Evolutionary conservation across 2,888 invertebrate genomes (phyloP).

Genomic region (Pemphredon lugubris): DNA sequence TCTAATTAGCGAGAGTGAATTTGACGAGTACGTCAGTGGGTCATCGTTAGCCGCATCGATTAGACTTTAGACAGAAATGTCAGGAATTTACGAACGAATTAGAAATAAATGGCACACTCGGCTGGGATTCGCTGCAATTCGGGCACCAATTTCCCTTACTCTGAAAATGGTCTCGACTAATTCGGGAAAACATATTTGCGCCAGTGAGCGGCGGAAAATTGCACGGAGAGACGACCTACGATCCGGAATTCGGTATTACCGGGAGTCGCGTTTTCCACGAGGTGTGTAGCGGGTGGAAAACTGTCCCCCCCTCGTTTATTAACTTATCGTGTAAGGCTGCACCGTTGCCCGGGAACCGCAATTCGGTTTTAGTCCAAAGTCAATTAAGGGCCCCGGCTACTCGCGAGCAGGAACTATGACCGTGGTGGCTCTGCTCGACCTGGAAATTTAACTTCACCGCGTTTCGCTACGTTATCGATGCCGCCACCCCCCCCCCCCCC

Average conservation of each 20-base stretch:
- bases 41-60: too few species aligned
- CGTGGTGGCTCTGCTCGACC: slow-evolving; percentile 20
- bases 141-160: background rate
- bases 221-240: background rate
- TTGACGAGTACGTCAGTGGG: too few species aligned
- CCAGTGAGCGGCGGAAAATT: slow-evolving; percentile 4
- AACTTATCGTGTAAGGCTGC: slow-evolving; percentile 49
- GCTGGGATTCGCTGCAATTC: background rate
- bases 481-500: too few species aligned
- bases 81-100: too few species aligned
- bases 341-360: slow-evolving; percentile 31
- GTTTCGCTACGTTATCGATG: slow-evolving; percentile 10
- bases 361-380: slow-evolving; percentile 49
- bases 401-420: slow-evolving; percentile 26
- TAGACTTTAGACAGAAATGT: too few species aligned
- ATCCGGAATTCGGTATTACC: slow-evolving; percentile 1
- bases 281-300: slow-evolving; percentile 34
- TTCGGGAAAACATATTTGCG: background rate
- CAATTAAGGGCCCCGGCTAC: slow-evolving; percentile 42
- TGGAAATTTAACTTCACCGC: slow-evolving; percentile 38
- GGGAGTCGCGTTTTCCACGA: slow-evolving; percentile 22
- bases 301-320: slow-evolving; percentile 52
- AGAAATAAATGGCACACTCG: too few species aligned
- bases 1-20: too few species aligned
- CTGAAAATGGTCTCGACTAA: background rate